Conservation (phyloP, 2,888 invertebrate species). For the Anarsia innoxiella region DNA sequence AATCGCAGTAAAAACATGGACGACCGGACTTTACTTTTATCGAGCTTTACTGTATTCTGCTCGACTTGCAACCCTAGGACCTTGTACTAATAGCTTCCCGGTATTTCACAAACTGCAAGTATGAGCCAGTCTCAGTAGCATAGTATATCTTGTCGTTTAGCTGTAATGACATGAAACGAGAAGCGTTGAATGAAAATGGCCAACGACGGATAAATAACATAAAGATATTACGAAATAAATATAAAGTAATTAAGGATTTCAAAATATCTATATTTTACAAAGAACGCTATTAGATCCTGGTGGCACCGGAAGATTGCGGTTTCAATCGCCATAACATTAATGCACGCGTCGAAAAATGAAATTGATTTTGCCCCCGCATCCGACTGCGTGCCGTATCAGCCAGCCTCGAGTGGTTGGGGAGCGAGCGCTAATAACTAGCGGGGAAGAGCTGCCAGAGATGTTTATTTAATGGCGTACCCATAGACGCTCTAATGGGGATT, state of each 20-base stretch:
- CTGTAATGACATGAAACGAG: conserved; percentile 63
- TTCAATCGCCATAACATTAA: conserved; percentile 58
- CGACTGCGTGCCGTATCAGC: conserved; percentile 71
- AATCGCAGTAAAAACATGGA: conserved; percentile 69
- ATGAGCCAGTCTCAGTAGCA: conserved; percentile 15
- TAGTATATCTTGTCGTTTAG: conserved; percentile 56
- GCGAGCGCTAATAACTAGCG: conserved; percentile 68
- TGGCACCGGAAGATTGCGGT: conserved; percentile 27
- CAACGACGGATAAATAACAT: conserved; percentile 19
- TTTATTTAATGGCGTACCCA: conserved; percentile 72
- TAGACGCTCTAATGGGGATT: conserved; percentile 67
- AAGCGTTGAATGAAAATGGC: conserved; percentile 61
- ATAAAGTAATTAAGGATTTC: neutral
- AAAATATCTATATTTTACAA: neutral
- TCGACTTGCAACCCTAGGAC: conserved; percentile 33
- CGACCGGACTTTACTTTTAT: conserved; percentile 13
- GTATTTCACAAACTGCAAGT: conserved; percentile 15
- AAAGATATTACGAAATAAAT: neutral
- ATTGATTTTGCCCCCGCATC: conserved; percentile 67
- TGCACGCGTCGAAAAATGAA: conserved; percentile 73
- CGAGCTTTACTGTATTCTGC: conserved; percentile 11
- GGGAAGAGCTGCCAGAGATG: conserved; percentile 61
- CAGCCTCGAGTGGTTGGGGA: conserved; percentile 61
- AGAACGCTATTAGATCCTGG: conserved; percentile 1
- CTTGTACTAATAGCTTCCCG: conserved; percentile 17